Evolutionary conservation across 2,888 invertebrate genomes (phyloP).

Genomic region (Orthosia incerta): DNA sequence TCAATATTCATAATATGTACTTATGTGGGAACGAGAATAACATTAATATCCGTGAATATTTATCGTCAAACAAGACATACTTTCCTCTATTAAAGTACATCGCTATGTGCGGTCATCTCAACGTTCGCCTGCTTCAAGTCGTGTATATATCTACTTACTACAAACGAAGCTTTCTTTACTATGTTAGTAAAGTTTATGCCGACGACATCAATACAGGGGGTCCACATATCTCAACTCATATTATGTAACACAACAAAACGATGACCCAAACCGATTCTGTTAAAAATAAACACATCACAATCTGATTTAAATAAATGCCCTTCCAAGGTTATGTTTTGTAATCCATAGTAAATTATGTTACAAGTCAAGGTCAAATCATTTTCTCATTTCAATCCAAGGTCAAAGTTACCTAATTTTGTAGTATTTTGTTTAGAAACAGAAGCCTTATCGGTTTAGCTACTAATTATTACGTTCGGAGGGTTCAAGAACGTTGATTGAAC

Average conservation of each 20-base stretch:
- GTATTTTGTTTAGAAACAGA: constrained; percentile 5
- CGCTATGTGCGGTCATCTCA: too few relatives aligned
- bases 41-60: too few relatives aligned
- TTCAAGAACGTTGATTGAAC: constrained; percentile 5
- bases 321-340: constrained; percentile 45
- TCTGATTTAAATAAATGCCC: constrained; percentile 50
- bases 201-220: neutral
- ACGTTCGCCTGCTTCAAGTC: too few relatives aligned
- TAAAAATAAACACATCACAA: constrained; percentile 39
- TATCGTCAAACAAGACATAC: too few relatives aligned
- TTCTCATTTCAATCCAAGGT: constrained; percentile 28
- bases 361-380: constrained; percentile 30
- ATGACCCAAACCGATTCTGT: neutral
- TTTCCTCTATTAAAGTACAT: too few relatives aligned
- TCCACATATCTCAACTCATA: neutral
- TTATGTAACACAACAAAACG: neutral
- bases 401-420: constrained; percentile 24
- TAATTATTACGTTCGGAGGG: constrained; percentile 14
- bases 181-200: neutral
- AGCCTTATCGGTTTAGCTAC: neutral
- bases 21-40: too few relatives aligned
- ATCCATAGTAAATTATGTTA: constrained; percentile 37
- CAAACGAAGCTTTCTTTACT: too few relatives aligned
- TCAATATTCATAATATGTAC: too few relatives aligned
- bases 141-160: too few relatives aligned